phyloP scores from a whole-genome alignment of 2,888 invertebrate genomes.

The Busseola fusca region DNA sequence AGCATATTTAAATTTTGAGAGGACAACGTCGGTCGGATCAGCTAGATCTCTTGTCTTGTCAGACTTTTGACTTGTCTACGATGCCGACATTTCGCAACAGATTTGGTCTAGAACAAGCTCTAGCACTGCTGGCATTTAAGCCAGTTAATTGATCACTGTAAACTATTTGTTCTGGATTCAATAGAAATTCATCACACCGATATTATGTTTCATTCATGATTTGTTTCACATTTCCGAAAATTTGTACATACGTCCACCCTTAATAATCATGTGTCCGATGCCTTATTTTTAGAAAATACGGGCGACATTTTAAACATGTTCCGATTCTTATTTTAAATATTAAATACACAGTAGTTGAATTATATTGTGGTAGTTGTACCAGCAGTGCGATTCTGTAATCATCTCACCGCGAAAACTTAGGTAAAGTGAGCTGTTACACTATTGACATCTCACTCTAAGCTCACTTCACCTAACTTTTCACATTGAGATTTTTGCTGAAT shows the following conservation, averaged over 20 bases:
- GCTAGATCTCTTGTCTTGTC: too few relatives aligned
- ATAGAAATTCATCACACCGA: not conserved
- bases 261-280: not conserved
- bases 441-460: too few relatives aligned
- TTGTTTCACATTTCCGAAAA: not conserved
- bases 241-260: not conserved
- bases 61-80: not conserved
- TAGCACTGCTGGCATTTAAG: conserved; percentile 7
- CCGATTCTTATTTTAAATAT: too few relatives aligned
- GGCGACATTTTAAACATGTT: not conserved
- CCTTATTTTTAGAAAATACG: not conserved
- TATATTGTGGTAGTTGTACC: too few relatives aligned
- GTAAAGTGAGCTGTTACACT: too few relatives aligned
- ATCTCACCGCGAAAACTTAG: too few relatives aligned
- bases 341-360: not conserved
- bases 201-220: not conserved
- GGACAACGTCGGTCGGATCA: too few relatives aligned
- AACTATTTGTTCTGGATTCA: not conserved
- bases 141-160: conserved; percentile 2
- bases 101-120: not conserved
- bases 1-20: too few relatives aligned
- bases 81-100: not conserved
- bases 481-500: too few relatives aligned
- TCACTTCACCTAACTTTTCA: too few relatives aligned
- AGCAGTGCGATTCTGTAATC: too few relatives aligned